Evolutionary conservation across 2,797 vertebrate genomes (phyloP), one percentile per base, ranked within the genome.

Genomic region (Poliocrania exsul): DNA sequence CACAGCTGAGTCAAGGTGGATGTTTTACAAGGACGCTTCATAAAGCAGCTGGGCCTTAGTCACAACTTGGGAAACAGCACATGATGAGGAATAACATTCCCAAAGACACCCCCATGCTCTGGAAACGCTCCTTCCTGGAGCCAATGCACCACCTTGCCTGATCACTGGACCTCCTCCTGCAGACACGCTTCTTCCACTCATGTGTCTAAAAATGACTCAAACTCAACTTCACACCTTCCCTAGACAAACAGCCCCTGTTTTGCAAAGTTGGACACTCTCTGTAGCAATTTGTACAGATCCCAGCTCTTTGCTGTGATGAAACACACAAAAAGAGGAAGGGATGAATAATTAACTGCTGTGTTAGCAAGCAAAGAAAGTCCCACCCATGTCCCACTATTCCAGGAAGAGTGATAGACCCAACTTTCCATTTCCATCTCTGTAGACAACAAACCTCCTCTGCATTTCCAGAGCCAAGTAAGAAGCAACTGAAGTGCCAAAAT

Each of bases 31-130:
- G 33, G 86, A 66, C 2, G 1, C 70, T 23, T 49, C 1, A 7
- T 40, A 44, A 7, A 47, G 75, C 51, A 38, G 37, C 64, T 13
- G 57, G 8, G 23, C n/a, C 58, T 33, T 4, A 17, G 38, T 12
- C 64, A 47, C n/a, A 24, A 6, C 37, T 25, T 3, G 23, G 60
- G 58, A 29, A 72, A 26, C 46, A 24, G 54, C 11, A 10, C 19
- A 2, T 0, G 0, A 11, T 7, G 26, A 26, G 50, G 33, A 44
- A 42, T 3, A 15, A 23, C 2, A 9, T 40, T 65, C 28, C 75
- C 87, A 82, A 26, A 72, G 51, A 29, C 62, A 42, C 0, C 14
- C 13, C 42, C 7, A 1, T 0, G 40, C n/a, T n/a, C 14, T 3
- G 11, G 69, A 49, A 92, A 71, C 0, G 5, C 18, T 49, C 60